Evolutionary conservation across 2,888 invertebrate species (phyloP), one percentile per base, ranked within the genome.

Genomic region (Phlogophora meticulosa): DNA sequence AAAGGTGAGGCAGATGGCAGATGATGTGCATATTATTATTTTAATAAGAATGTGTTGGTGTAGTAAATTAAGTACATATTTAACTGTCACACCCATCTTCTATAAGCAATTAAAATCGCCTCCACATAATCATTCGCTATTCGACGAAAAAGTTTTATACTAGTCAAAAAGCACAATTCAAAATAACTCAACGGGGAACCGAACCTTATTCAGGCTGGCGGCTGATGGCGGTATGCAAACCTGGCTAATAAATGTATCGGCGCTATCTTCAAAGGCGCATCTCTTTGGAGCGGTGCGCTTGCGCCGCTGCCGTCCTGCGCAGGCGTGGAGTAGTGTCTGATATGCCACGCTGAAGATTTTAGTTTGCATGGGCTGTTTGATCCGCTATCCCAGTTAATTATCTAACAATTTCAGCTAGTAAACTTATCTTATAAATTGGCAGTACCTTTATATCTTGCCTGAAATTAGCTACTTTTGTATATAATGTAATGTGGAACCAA

Each of bases 251-350:
- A 94, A 95, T 93, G 94, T 93, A 92, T 93, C 90, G 93, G 84
- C 93, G 94, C 92, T 91, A 94, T 94, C 94, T 93, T 90, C 94
- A 94, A 95, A 94, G 94, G 92, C 88, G 90, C 89, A 94, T 94
- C 94, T 93, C 85, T 84, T 84, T 90, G 91, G 60, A 66, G 74
- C 92, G 90, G 87, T 84, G 86, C 85, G 79, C 80, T 52, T 80
- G 89, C 87, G 89, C 89, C 88, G 91, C 88, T 87, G 88, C 90
- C 86, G 91, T 89, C 86, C 86, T 85, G 83, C 83, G 84, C 82
- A 82, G 78, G 73, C 70, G 78, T 52, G 66, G 34, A 63, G 65
- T 80, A 91, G 52, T 78, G 24, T n/a, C 53, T 67, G 90, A 87
- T 88, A 84, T 65, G 79, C 81, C 73, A 56, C 59, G 57, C 51